Base-by-base conservation (phyloP, 2,888 invertebrate species). In the Gryllus longicercus region DNA sequence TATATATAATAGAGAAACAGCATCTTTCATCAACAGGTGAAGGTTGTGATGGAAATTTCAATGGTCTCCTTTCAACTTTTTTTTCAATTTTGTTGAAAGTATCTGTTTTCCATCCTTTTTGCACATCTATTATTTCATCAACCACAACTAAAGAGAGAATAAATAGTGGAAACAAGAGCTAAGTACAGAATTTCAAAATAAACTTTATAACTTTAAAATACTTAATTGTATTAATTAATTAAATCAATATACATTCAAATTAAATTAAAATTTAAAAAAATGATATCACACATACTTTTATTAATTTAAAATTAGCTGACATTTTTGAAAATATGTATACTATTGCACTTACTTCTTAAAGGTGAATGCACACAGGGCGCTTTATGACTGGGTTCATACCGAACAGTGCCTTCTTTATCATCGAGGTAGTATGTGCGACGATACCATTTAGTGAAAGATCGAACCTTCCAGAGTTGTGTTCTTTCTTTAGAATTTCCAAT, bases 61-160 rank as follows among this genome's bases (percentile, higher is more conserved):
- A 81, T 79, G 82, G 83, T 78, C 83, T 82, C 80, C 83, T 84
- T 80, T 85, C 85, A 11, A 84, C 82, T 74, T 84, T 83, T 11
- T 84, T 83, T 49, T 85, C 86, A 25, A 87, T 84, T 81, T 85
- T 85, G 83, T 88, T 87, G 83, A 88, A 88, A 2, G 85, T 86
- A 82, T 88, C 88, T 4, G 87, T 87, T 80, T 86, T 86, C 87
- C 87, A 87, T 11, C 88, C 88, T 81, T 84, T 84, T 18, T 87
- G 84, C 12, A 88, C 85, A 80, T 88, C 88, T 63, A 85, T 83
- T 25, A 88, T 86, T 75, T 87, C 86, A 76, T 84, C 84, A 18
- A 88, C 82, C 49, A 86, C 86, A 82, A 87, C 87, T 87, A 83
- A 38, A 84, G 83, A 25, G 49, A 49, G 21, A 75, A 38, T 23